phyloP scores from a whole-genome alignment of 2,888 invertebrate species.

The Nasonia oneida region DNA sequence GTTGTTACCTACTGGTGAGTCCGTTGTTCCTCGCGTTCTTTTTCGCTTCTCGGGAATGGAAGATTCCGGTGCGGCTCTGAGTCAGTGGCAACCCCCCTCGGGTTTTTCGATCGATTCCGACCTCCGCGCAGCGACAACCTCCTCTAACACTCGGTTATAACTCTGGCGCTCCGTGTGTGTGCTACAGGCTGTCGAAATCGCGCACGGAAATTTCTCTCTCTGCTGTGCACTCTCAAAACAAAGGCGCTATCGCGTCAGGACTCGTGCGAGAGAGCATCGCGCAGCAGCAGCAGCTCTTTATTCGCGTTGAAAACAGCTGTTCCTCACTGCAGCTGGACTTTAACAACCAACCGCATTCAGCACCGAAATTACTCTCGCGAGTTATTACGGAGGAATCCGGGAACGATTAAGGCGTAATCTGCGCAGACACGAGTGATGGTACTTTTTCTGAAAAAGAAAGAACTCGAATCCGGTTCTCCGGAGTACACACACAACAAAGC shows the following conservation, averaged over 20 bases:
- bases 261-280: too few species aligned
- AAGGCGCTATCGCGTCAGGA: too few species aligned
- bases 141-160: neutral
- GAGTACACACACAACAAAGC: neutral
- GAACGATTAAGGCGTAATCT: neutral
- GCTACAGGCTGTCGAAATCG: too few species aligned
- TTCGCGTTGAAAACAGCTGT: neutral
- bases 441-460: neutral
- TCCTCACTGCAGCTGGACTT: neutral
- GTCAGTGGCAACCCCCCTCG: too few species aligned
- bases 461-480: constrained; percentile 8
- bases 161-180: too few species aligned
- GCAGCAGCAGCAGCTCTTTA: too few species aligned
- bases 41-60: neutral
- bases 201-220: neutral
- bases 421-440: too few species aligned
- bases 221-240: too few species aligned
- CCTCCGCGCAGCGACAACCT: neutral
- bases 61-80: neutral
- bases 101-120: too few species aligned
- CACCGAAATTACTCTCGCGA: neutral
- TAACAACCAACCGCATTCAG: too few species aligned
- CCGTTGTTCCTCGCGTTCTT: too few species aligned
- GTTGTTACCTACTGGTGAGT: constrained; percentile 44
- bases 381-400: neutral